Evolutionary conservation across 2,113 vertebrate species (phyloP).

Genomic region (Hiodon tergisus): DNA sequence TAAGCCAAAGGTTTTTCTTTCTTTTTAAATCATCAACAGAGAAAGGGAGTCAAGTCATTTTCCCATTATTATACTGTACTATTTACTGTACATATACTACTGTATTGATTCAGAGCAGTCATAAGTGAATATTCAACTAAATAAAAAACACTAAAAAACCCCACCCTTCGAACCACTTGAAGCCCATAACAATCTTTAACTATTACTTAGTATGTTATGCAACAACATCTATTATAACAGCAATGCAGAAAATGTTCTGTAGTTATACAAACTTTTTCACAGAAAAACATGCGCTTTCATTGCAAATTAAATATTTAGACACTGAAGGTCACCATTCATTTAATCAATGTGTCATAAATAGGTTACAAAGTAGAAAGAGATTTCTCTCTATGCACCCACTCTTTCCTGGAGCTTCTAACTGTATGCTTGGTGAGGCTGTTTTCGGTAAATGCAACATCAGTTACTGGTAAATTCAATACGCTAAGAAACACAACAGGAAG

Average conservation of each 20-base stretch:
- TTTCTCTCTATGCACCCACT: slow-evolving; percentile 8
- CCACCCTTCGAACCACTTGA: not conserved
- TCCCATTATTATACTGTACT: not conserved
- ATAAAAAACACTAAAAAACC: too few species aligned
- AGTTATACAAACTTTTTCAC: not conserved
- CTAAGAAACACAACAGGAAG: slow-evolving; percentile 21
- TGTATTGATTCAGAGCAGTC: not conserved
- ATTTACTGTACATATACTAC: not conserved
- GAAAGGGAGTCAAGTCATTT: not conserved
- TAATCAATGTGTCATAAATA: not conserved
- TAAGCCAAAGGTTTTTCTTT: too few species aligned
- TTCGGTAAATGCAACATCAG: slow-evolving; percentile 8
- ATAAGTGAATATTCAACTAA: not conserved
- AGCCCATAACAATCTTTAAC: not conserved
- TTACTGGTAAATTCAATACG: slow-evolving; percentile 12
- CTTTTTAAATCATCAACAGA: too few species aligned
- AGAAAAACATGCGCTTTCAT: not conserved
- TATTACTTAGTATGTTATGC: not conserved
- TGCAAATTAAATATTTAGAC: not conserved
- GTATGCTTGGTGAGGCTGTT: not conserved
- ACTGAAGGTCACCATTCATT: not conserved
- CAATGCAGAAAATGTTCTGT: not conserved
- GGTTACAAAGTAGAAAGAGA: not conserved
- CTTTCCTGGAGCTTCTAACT: slow-evolving; percentile 1
- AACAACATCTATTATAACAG: not conserved